A percentile compares a stretch with the other conserved stretches of the same genome.
phyloP scores from a whole-genome alignment of 2,113 vertebrate species.

The Passer domesticus region DNA sequence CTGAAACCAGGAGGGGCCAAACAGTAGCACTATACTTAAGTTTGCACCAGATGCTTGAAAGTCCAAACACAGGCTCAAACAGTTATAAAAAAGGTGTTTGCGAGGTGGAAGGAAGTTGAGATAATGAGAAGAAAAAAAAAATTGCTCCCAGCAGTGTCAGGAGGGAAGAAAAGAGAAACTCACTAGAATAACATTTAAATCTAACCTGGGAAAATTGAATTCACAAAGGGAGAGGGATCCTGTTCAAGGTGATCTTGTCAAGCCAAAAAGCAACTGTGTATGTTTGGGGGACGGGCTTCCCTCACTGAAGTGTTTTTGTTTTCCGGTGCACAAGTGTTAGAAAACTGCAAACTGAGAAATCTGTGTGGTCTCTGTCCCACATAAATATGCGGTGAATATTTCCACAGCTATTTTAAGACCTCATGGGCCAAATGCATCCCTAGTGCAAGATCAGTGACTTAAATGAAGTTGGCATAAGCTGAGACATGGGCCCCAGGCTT shows the following conservation, averaged over 20 bases:
- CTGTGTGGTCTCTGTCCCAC: background rate
- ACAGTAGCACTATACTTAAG: background rate
- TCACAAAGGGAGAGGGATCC: background rate
- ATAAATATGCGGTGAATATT: background rate
- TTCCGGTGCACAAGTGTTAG: background rate
- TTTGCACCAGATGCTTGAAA: background rate
- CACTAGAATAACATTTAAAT: background rate
- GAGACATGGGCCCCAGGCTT: background rate
- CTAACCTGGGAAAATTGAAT: background rate
- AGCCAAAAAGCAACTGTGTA: background rate
- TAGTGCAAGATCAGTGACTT: background rate
- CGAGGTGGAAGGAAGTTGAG: background rate
- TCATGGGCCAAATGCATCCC: background rate
- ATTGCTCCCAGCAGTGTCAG: background rate
- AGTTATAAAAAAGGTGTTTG: background rate
- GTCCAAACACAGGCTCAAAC: background rate
- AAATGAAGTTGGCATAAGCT: background rate
- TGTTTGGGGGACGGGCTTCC: rapidly evolving
- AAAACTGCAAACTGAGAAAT: background rate
- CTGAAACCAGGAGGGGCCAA: background rate
- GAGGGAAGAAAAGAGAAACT: background rate
- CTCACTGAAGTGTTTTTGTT: background rate
- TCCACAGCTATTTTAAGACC: background rate
- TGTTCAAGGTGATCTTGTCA: background rate
- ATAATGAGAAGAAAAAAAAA: background rate